A percentile compares a stretch with the other conserved stretches of the same genome.
Evolutionary conservation across 2,797 vertebrate species (phyloP).

Genomic region (Enteromius trimaculatus): DNA sequence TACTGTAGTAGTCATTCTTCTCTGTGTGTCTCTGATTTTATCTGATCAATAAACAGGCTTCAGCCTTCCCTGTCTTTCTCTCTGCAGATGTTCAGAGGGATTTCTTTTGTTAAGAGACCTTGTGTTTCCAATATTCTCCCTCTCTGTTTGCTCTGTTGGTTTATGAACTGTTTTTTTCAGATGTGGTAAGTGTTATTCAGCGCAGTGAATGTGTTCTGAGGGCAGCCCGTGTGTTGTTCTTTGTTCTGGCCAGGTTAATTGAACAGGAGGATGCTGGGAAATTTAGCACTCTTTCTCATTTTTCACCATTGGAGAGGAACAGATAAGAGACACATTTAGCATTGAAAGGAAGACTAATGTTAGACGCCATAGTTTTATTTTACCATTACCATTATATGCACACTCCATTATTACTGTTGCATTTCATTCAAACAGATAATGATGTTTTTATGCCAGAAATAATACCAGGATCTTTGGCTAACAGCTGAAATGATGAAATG

Average conservation of each 20-base stretch:
- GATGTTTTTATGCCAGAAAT: neutral
- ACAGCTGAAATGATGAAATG: neutral
- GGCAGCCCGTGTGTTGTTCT: neutral
- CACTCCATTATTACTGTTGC: neutral
- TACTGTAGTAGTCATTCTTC: conserved; percentile 59
- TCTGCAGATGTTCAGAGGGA: conserved; percentile 28
- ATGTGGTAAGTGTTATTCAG: conserved; percentile 44
- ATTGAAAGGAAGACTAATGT: neutral
- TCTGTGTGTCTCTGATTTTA: conserved; percentile 65
- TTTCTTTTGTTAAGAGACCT: conserved; percentile 44
- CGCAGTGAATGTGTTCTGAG: conserved; percentile 22
- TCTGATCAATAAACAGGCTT: conserved; percentile 72
- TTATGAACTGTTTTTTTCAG: conserved; percentile 38
- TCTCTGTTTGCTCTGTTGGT: conserved; percentile 24
- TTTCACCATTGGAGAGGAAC: conserved; percentile 15
- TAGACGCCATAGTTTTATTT: neutral
- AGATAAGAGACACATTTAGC: neutral
- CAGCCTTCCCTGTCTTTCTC: conserved; percentile 34
- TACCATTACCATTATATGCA: neutral
- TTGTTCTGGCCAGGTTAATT: conserved; percentile 33
- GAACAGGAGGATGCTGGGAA: conserved; percentile 26
- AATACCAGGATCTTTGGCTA: neutral
- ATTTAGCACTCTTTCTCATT: conserved; percentile 3
- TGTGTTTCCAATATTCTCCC: conserved; percentile 22
- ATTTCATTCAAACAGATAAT: neutral